A percentile compares a stretch with the other conserved stretches of the same genome.
These are phyloP conservation scores for Cerastis leucographa DNA, from an alignment of 2,888 invertebrate genomes.

Conservation along the genomic window DNA sequence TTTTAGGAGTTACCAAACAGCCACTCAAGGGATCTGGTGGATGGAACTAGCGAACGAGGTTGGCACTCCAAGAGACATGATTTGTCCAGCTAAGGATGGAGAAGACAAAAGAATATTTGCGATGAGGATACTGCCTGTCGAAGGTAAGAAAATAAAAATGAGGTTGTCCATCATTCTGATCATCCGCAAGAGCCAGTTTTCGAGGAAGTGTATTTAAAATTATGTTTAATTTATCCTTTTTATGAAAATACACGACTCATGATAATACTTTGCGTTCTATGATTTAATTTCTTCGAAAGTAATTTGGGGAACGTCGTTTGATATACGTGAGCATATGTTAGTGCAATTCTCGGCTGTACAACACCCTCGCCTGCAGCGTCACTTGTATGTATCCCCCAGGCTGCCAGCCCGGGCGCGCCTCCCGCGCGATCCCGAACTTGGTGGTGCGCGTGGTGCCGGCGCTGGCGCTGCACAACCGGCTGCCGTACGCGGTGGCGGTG, in stretches of 20 bases:
- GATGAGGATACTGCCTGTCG: slow-evolving; percentile 91
- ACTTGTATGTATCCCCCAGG: slow-evolving; percentile 72
- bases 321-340: too few species aligned
- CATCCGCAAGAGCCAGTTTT: too few species aligned
- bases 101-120: slow-evolving; percentile 92
- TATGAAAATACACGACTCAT: too few species aligned
- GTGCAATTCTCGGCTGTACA: too few species aligned
- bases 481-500: slow-evolving; percentile 91
- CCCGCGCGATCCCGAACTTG: slow-evolving; percentile 93
- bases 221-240: too few species aligned
- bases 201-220: too few species aligned
- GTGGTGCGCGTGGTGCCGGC: slow-evolving; percentile 94
- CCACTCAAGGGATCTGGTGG: slow-evolving; percentile 95
- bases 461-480: slow-evolving; percentile 93
- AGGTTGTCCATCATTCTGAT: too few species aligned
- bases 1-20: slow-evolving; percentile 92
- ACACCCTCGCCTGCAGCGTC: too few species aligned
- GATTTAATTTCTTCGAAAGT: too few species aligned
- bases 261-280: too few species aligned
- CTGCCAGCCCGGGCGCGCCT: slow-evolving; percentile 81
- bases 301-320: too few species aligned
- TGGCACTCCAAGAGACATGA: slow-evolving; percentile 92
- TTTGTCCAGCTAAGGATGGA: slow-evolving; percentile 92
- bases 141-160: slow-evolving; percentile 77
- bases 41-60: slow-evolving; percentile 93